Evolutionary conservation across 2,797 vertebrate species (phyloP), one percentile per base, ranked within the genome.

Genomic region (Erethizon dorsatum): DNA sequence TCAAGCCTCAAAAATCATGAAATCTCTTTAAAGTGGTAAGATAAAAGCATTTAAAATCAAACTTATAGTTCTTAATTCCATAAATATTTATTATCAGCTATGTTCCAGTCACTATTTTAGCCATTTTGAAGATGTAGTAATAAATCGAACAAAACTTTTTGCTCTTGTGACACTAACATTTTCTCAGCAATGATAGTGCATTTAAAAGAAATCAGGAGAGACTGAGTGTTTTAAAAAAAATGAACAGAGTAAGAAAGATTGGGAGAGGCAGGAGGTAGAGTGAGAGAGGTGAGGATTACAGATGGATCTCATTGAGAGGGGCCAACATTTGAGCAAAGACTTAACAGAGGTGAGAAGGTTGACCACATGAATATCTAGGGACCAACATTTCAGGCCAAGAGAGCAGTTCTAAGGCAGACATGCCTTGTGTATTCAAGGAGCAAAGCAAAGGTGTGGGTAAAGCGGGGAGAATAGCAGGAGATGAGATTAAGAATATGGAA

Each of bases 111-210:
- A 75, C 45, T 61, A 24, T 78, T 65, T 69, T 67, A 83, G 56
- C 47, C 13, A 54, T 82, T 91, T 88, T 83, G 65, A 95, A 83
- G 50, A 57, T 86, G 24, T 33, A 73, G 79, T 83, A 56, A 47
- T 95, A 57, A 96, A 75, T 26, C 61, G 87, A 90, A 14, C 77
- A 83, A 54, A 96, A 87, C 22, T 54, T 26, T 96, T 67, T 75
- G 2, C 18, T 92, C 41, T 86, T 24, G 3, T n/a, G 11, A 6
- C 15, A 26, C 9, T 82, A 28, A 61, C 17, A 33, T 71, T 87
- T 22, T 92, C 84, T 73, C 33, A 92, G 26, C 47, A 88, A 41
- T 86, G 26, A 57, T 12, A 47, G 8, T 79, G 73, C 17, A 65
- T 93, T 87, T 90, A n/a, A 69, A 95, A 65, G 41, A 80, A 57